Percentiles rank a stretch among this genome's conserved stretches.
These are phyloP conservation scores for Pachyseris speciosa DNA, from an alignment of 64 coral and sea anemone genomes.

Conservation along the genomic window DNA sequence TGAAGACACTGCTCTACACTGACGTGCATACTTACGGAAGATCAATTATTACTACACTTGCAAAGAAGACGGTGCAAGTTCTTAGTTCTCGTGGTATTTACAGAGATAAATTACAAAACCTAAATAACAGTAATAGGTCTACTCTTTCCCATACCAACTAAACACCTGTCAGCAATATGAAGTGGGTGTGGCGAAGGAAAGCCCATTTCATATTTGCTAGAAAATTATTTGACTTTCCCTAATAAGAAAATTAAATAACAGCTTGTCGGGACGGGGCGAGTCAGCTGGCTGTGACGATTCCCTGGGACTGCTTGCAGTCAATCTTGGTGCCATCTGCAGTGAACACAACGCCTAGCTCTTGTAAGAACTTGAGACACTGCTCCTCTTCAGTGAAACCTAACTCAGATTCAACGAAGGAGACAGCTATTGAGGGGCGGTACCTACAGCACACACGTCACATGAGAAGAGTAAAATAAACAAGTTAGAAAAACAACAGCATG, in stretches of 20 bases:
- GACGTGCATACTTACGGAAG: neutral
- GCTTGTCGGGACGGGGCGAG: neutral
- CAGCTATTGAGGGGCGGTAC: conserved; percentile 66
- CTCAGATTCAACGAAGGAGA: conserved; percentile 81
- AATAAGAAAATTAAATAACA: neutral
- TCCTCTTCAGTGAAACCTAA: conserved; percentile 77
- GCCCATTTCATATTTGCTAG: conserved; percentile 20
- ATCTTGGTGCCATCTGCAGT: conserved; percentile 64
- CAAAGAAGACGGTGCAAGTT: neutral
- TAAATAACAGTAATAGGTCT: neutral
- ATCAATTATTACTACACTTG: neutral
- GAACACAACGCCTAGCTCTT: conserved; percentile 65
- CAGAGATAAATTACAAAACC: neutral
- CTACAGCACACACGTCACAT: conserved; percentile 23
- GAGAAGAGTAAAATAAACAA: conserved; percentile 13
- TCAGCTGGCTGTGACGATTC: conserved; percentile 38
- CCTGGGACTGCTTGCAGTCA: conserved; percentile 58
- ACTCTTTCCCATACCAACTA: neutral
- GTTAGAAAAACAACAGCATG: conserved; percentile 26
- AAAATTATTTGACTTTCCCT: conserved; percentile 6
- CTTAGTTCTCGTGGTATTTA: conserved; percentile 4
- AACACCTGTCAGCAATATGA: conserved; percentile 26
- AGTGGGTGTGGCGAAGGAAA: neutral
- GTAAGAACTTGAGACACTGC: conserved; percentile 70
- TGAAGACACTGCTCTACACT: neutral